These are phyloP conservation scores for Phyllotis vaccarum DNA, from an alignment of 2,797 vertebrate genomes.

Conservation along the genomic window DNA sequence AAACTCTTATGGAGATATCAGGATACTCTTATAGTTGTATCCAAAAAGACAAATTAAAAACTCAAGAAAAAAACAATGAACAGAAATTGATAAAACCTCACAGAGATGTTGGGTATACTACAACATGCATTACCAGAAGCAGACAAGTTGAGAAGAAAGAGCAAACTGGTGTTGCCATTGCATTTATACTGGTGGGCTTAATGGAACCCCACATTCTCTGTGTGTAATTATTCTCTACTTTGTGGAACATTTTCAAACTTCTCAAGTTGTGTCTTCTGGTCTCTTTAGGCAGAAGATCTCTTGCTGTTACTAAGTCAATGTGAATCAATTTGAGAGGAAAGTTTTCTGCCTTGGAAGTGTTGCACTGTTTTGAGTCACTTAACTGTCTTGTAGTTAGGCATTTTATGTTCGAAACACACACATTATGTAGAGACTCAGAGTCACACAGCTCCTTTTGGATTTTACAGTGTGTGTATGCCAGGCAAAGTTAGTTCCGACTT, in stretches of 20 bases:
- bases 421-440: not conserved
- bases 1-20: not conserved
- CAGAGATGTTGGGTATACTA: not conserved
- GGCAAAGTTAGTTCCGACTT: not conserved
- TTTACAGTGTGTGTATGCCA: not conserved
- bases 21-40: not conserved
- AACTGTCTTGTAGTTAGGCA: not conserved
- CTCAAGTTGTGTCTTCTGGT: not conserved
- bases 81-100: not conserved
- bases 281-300: not conserved
- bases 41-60: not conserved
- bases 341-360: not conserved
- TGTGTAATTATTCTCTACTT: not conserved
- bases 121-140: not conserved
- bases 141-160: not conserved
- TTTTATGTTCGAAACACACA: conserved; percentile 27
- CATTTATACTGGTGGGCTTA: not conserved
- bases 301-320: not conserved
- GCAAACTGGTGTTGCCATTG: not conserved
- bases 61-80: not conserved
- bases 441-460: not conserved
- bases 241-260: not conserved
- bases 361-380: not conserved
- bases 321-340: not conserved
- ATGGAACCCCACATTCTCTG: not conserved